Conservation (phyloP, 2,888 invertebrate species). For the Caradrina kadenii region DNA sequence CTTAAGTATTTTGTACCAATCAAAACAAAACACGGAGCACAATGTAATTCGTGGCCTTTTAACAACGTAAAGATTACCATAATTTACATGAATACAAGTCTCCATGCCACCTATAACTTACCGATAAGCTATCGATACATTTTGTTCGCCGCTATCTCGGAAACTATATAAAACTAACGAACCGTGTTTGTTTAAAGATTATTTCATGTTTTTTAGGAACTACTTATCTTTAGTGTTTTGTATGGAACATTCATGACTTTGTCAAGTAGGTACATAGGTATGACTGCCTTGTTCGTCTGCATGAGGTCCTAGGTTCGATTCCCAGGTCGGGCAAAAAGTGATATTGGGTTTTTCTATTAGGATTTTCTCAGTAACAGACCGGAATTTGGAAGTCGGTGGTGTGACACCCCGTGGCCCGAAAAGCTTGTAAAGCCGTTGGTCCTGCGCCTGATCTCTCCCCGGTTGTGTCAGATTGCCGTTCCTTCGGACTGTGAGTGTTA, state of each 20-base stretch:
- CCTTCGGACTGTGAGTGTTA: no score
- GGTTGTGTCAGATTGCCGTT: no score
- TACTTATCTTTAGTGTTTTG: conserved; percentile 2
- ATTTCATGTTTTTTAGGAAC: conserved; percentile 40
- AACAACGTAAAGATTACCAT: conserved; percentile 44
- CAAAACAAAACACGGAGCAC: conserved; percentile 20
- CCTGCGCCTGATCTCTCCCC: no score
- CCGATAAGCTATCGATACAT: conserved; percentile 60
- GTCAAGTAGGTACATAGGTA: no score
- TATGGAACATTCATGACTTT: conserved; percentile 7
- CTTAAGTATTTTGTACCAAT: conserved; percentile 30
- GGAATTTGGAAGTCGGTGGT: no score
- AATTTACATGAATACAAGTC: conserved; percentile 39
- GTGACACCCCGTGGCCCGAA: no score
- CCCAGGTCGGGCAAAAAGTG: no score
- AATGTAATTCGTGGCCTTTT: conserved; percentile 11
- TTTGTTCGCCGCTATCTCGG: conserved; percentile 60
- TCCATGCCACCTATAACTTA: conserved; percentile 37
- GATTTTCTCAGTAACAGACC: no score
- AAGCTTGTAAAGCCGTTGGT: no score
- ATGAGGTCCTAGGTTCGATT: no score
- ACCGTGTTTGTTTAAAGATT: conserved; percentile 59
- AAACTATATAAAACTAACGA: conserved; percentile 63
- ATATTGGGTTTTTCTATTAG: no score
- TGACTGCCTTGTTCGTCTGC: no score